A percentile compares a stretch with the other conserved stretches of the same genome.
Evolutionary conservation across 1,140 invertebrate genomes (phyloP).

Genomic region (Zophobas atratus): DNA sequence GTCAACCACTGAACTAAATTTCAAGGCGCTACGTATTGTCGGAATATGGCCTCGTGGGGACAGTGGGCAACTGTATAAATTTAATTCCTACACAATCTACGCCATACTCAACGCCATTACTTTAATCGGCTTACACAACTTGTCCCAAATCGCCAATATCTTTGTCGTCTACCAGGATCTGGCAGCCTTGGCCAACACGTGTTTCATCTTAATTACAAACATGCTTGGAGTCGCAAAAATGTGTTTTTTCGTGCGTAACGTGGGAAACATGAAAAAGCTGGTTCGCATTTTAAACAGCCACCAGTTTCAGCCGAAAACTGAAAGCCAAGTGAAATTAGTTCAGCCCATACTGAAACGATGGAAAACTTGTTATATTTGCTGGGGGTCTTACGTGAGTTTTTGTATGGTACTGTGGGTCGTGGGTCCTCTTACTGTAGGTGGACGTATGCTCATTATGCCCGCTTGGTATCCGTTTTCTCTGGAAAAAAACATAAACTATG

Average conservation of each 20-base stretch:
- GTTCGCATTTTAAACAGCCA: background rate
- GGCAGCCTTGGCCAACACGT: conserved; percentile 3
- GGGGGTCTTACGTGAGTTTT: background rate
- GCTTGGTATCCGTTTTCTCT: conserved; percentile 14
- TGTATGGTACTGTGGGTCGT: conserved; percentile 5
- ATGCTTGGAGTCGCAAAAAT: conserved; percentile 8
- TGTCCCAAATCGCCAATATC: background rate
- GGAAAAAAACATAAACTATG: background rate
- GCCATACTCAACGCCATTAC: conserved; percentile 10
- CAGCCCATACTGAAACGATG: background rate
- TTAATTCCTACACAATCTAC: background rate
- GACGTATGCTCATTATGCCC: background rate
- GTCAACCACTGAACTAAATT: background rate
- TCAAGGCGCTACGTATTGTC: background rate
- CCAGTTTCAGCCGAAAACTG: background rate
- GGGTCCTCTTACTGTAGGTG: background rate
- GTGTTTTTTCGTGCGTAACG: background rate
- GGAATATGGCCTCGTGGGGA: conserved; percentile 1
- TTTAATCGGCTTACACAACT: conserved; percentile 3
- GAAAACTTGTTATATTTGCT: background rate
- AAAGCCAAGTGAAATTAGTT: background rate
- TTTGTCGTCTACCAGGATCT: background rate
- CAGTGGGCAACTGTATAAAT: background rate
- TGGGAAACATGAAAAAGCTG: conserved; percentile 1
- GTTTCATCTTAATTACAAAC: conserved; percentile 8